Evolutionary conservation across 2,797 vertebrate genomes (phyloP).

Genomic region (Pogonophryne albipinna): DNA sequence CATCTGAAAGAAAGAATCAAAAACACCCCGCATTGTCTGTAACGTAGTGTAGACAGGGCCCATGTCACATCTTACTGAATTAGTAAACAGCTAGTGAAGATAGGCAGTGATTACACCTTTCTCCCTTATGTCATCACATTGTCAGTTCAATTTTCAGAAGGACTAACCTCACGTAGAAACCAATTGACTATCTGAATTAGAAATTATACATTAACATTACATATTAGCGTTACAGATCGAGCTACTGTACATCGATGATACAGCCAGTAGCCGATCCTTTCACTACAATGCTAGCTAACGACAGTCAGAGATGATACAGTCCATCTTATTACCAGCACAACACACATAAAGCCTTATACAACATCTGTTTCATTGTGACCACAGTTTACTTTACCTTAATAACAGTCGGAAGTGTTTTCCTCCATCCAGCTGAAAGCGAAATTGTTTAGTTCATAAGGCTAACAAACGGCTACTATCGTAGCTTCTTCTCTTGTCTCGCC

Average conservation of each 20-base stretch:
- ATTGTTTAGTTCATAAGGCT: conserved; percentile 28
- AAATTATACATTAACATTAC: neutral
- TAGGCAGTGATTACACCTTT: neutral
- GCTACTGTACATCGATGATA: neutral
- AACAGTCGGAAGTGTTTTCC: neutral
- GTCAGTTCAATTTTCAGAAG: conserved; percentile 22
- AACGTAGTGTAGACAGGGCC: conserved; percentile 13
- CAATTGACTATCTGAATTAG: neutral
- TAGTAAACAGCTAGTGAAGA: neutral
- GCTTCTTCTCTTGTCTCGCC: conserved; percentile 2
- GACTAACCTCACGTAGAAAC: neutral
- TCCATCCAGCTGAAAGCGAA: conserved; percentile 20
- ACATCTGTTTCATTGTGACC: neutral
- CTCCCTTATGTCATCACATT: neutral
- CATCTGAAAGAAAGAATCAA: neutral
- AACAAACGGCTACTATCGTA: conserved; percentile 47
- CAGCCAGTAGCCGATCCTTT: neutral
- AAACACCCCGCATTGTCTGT: neutral
- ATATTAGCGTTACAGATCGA: neutral
- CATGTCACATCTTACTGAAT: neutral
- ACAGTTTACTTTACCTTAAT: conserved; percentile 38
- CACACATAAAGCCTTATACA: accelerated
- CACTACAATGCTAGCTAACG: conserved; percentile 40
- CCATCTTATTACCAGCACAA: neutral
- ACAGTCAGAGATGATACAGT: neutral